These are phyloP conservation scores for Ceratina japonica DNA, from an alignment of 1,140 invertebrate species.

Conservation along the genomic window DNA sequence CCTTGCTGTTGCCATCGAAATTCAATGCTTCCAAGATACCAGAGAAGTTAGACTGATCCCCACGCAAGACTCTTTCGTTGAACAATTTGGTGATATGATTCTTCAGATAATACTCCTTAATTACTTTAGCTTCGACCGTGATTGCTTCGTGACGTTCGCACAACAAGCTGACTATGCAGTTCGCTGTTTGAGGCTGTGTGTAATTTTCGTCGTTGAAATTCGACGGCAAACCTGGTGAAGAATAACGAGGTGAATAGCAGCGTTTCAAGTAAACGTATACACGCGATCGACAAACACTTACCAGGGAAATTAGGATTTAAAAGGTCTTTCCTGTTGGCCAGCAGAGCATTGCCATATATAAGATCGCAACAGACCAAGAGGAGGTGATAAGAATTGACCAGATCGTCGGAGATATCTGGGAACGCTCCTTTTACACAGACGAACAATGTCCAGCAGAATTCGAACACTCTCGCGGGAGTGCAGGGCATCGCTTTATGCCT, in stretches of 20 bases:
- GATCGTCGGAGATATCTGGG: conserved; percentile 91
- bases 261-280: neutral
- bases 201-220: conserved; percentile 86
- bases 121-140: conserved; percentile 91
- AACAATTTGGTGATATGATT: conserved; percentile 90
- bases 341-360: conserved; percentile 91
- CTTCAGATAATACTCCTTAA: conserved; percentile 94
- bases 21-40: conserved; percentile 85
- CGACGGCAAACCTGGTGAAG: conserved; percentile 83
- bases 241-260: conserved; percentile 12
- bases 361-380: conserved; percentile 94
- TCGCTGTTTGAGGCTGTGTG: conserved; percentile 82
- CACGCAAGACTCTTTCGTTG: conserved; percentile 85
- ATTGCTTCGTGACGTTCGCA: conserved; percentile 91
- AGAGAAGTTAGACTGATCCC: conserved; percentile 82
- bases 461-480: conserved; percentile 90
- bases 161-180: conserved; percentile 91
- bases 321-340: conserved; percentile 90
- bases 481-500: conserved; percentile 88
- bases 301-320: conserved; percentile 91
- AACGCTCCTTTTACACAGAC: conserved; percentile 94
- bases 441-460: conserved; percentile 96
- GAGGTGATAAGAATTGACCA: conserved; percentile 96
- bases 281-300: conserved; percentile 72
- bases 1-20: conserved; percentile 91